These are phyloP conservation scores for Propithecus coquereli DNA, from an alignment of 2,113 vertebrate genomes.

Conservation along the genomic window DNA sequence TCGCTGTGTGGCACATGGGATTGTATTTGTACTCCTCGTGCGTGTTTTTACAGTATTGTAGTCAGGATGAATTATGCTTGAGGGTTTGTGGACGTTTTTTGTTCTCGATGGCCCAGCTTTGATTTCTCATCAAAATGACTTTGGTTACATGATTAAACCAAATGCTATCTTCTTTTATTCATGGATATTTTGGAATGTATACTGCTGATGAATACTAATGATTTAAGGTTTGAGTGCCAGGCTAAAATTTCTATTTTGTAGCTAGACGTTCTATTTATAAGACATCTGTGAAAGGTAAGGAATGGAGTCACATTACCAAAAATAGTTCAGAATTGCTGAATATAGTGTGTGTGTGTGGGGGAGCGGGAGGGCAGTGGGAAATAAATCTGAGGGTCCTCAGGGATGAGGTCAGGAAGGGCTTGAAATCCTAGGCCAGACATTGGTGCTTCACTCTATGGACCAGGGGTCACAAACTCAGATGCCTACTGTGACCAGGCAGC, in stretches of 20 bases:
- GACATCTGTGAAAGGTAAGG: conserved; percentile 63
- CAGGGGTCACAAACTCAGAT: background rate
- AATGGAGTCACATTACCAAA: conserved; percentile 62
- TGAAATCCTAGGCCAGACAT: background rate
- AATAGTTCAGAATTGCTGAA: conserved; percentile 47
- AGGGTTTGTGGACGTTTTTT: conserved; percentile 60
- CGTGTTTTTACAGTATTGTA: conserved; percentile 48
- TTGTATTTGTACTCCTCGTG: conserved; percentile 29
- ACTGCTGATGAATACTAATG: conserved; percentile 4
- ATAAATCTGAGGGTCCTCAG: background rate
- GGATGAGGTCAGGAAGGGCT: background rate
- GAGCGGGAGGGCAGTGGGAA: background rate
- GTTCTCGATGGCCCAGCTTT: conserved; percentile 53
- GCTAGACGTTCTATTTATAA: conserved; percentile 69
- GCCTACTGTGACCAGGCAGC: background rate
- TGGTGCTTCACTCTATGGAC: background rate
- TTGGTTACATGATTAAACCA: conserved; percentile 63
- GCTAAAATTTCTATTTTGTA: conserved; percentile 44
- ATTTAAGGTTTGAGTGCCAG: conserved; percentile 7
- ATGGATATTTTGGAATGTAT: background rate
- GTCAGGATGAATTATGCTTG: conserved; percentile 65
- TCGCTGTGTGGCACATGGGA: conserved; percentile 41
- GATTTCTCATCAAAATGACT: conserved; percentile 57
- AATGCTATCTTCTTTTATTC: conserved; percentile 54
- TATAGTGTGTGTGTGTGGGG: background rate